phyloP scores from a whole-genome alignment of 2,113 vertebrate species.

The Melanotaenia duboulayi region DNA sequence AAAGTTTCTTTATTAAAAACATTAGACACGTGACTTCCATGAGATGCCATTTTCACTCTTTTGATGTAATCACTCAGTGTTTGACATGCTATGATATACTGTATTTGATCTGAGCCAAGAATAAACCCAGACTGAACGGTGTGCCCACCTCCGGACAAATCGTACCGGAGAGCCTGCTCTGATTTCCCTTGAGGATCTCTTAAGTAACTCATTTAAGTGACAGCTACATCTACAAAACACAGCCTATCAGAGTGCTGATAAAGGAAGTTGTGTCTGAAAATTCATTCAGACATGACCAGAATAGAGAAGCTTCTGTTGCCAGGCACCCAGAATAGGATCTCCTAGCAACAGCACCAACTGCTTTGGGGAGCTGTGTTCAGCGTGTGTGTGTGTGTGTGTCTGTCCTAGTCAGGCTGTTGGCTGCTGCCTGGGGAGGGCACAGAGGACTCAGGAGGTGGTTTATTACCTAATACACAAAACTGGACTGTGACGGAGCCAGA shows the following conservation, averaged over 20 bases:
- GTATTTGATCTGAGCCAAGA: constrained; percentile 19
- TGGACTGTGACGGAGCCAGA: constrained; percentile 28
- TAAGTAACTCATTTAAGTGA: constrained; percentile 19
- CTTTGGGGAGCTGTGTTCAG: constrained; percentile 61
- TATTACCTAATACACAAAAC: constrained; percentile 10
- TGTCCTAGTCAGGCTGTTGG: constrained; percentile 26
- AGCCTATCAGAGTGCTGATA: constrained; percentile 55
- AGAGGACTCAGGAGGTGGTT: constrained; percentile 53
- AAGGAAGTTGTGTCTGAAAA: constrained; percentile 66
- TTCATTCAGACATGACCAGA: constrained; percentile 75
- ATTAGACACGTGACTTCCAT: no score
- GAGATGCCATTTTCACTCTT: background rate
- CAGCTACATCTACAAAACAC: constrained; percentile 11
- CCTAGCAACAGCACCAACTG: constrained; percentile 80
- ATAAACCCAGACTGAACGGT: constrained; percentile 16
- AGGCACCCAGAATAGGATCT: constrained; percentile 79
- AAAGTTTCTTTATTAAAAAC: no score
- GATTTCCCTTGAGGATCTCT: constrained; percentile 44
- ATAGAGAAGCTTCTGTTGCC: constrained; percentile 83
- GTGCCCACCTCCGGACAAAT: constrained; percentile 7
- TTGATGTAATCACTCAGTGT: constrained; percentile 7
- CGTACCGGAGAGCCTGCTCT: constrained; percentile 6
- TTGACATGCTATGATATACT: background rate
- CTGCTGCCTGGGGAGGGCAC: constrained; percentile 45
- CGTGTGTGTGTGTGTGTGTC: constrained; percentile 33